Percentiles rank a stretch among this genome's conserved stretches.
Conservation (phyloP, 1,140 invertebrate genomes). For the Aricia agestis region DNA sequence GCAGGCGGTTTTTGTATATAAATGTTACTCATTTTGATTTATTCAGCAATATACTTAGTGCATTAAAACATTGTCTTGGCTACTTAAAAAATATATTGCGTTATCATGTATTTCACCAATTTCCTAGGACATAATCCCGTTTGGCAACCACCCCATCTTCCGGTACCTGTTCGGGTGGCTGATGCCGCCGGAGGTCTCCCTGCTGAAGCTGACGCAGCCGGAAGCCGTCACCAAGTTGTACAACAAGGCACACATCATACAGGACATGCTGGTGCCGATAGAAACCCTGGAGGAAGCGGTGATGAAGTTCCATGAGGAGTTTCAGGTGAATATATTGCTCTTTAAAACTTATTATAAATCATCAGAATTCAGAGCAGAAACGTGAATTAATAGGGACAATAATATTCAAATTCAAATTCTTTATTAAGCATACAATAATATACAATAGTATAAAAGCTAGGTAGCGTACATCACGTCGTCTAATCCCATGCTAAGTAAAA, state of each 20-base stretch:
- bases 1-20: constrained; percentile 98
- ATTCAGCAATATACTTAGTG: too few relatives aligned
- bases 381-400: too few relatives aligned
- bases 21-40: constrained; percentile 76
- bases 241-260: constrained; percentile 87
- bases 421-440: too few relatives aligned
- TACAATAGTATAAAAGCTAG: too few relatives aligned
- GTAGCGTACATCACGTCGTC: too few relatives aligned
- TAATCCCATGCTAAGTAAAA: too few relatives aligned
- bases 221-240: constrained; percentile 84
- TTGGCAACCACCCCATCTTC: constrained; percentile 88
- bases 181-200: constrained; percentile 88
- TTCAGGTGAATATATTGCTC: constrained; percentile 78
- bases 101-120: too few relatives aligned
- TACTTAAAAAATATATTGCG: too few relatives aligned
- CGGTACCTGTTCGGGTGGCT: constrained; percentile 87
- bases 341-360: too few relatives aligned
- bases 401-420: too few relatives aligned
- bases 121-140: constrained; percentile 87
- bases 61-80: too few relatives aligned
- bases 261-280: constrained; percentile 90
- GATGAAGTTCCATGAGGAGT: constrained; percentile 80
- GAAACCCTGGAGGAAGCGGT: constrained; percentile 79
- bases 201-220: constrained; percentile 89
- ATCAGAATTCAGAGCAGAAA: too few relatives aligned